phyloP scores from a whole-genome alignment of 2,113 vertebrate genomes.

The Fregata magnificens region DNA sequence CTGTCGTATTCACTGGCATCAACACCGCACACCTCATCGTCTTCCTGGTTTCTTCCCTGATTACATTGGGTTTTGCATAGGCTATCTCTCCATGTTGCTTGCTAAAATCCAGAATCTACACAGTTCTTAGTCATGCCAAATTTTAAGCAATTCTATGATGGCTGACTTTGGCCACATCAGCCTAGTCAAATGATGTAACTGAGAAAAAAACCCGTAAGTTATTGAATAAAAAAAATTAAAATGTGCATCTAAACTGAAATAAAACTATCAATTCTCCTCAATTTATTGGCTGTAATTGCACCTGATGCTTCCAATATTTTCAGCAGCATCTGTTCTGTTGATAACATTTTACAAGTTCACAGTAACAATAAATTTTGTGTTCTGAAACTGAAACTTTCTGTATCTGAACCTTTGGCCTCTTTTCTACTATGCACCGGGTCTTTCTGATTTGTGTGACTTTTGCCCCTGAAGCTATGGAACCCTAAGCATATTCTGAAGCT shows the following conservation, averaged over 20 bases:
- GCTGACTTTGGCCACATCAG: background rate
- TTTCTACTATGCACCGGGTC: background rate
- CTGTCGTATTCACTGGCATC: background rate
- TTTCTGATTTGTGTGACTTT: background rate
- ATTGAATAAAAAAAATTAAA: background rate
- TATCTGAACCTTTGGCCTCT: background rate
- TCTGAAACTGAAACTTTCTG: background rate
- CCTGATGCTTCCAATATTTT: background rate
- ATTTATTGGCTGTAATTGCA: background rate
- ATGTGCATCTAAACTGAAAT: background rate
- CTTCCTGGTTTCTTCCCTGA: background rate
- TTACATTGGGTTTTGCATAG: background rate
- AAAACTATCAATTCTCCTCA: background rate
- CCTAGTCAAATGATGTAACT: background rate
- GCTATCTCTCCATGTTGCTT: background rate
- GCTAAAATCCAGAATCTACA: background rate
- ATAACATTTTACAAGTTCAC: background rate
- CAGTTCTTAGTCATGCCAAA: background rate
- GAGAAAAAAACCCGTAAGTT: background rate
- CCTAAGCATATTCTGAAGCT: background rate
- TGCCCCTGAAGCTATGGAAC: background rate
- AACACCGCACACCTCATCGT: rapidly evolving
- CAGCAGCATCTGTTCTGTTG: background rate
- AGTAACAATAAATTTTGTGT: background rate
- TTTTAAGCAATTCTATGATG: background rate